Evolutionary conservation across 2,113 vertebrate species (phyloP).

Genomic region (Thunnus maccoyii): DNA sequence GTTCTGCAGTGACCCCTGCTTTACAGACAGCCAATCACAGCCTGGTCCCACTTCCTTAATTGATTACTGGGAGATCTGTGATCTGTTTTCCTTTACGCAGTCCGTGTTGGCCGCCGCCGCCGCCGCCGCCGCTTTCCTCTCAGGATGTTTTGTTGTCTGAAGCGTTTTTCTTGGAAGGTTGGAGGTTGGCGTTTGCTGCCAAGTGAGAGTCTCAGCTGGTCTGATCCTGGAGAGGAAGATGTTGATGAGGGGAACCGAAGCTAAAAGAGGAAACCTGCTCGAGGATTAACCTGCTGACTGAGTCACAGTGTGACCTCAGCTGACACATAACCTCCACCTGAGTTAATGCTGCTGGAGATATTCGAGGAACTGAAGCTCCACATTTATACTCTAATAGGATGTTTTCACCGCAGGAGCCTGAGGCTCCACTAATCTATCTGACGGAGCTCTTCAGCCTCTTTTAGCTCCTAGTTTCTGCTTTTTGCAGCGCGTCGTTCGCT

Average conservation of each 20-base stretch:
- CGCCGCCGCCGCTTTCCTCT: neutral
- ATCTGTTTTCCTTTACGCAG: neutral
- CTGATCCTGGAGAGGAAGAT: neutral
- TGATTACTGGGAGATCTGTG: neutral
- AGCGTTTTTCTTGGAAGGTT: neutral
- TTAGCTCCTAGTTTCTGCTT: too few relatives aligned
- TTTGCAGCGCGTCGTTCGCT: too few relatives aligned
- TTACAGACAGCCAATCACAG: neutral
- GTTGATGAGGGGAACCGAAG: neutral
- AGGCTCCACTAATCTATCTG: neutral
- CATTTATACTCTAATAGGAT: neutral
- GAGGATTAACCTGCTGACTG: constrained; percentile 32
- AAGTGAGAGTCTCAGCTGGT: neutral
- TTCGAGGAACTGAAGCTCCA: neutral
- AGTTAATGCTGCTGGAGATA: too few relatives aligned
- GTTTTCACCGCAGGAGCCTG: neutral
- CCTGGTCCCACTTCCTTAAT: neutral
- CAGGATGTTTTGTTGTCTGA: constrained; percentile 14
- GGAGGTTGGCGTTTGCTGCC: neutral
- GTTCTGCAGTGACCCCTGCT: neutral
- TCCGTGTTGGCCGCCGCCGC: neutral
- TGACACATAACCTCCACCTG: neutral
- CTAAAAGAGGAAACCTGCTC: neutral
- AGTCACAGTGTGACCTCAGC: neutral
- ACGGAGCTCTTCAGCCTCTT: too few relatives aligned